Evolutionary conservation across 2,797 vertebrate genomes (phyloP).

Genomic region (Gymnopithys bicolor): DNA sequence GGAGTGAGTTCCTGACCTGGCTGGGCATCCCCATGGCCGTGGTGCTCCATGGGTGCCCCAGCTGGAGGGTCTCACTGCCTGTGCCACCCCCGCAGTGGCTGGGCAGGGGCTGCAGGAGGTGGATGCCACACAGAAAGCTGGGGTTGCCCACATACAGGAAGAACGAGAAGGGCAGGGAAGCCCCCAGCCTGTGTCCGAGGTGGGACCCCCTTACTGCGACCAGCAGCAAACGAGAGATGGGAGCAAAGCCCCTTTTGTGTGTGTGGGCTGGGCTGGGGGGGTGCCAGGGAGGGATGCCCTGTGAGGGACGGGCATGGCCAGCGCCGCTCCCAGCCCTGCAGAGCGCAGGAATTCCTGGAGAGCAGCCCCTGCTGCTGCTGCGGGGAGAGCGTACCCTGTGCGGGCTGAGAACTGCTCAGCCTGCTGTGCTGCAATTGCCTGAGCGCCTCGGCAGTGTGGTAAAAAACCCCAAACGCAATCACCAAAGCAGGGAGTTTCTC

Average conservation of each 20-base stretch:
- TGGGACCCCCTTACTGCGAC: rapidly evolving
- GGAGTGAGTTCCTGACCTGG: neutral
- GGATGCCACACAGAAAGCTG: rapidly evolving
- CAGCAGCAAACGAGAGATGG: neutral
- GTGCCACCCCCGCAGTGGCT: rapidly evolving
- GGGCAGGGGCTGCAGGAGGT: neutral
- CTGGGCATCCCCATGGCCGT: rapidly evolving
- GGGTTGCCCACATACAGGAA: neutral
- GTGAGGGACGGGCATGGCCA: rapidly evolving
- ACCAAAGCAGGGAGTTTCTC: neutral
- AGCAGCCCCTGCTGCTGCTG: neutral
- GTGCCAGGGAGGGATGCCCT: neutral
- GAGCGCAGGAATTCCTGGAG: neutral
- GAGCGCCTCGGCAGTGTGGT: neutral
- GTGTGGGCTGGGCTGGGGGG: neutral
- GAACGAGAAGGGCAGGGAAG: neutral
- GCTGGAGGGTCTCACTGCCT: neutral
- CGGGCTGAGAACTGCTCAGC: neutral
- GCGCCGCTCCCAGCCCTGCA: neutral
- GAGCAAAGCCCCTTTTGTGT: neutral
- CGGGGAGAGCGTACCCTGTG: neutral
- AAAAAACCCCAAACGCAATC: rapidly evolving
- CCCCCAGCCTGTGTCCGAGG: rapidly evolving
- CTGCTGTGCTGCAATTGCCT: neutral
- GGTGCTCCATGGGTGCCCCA: rapidly evolving